phyloP scores from a whole-genome alignment of 2,113 vertebrate genomes.

The Gadus chalcogrammus region DNA sequence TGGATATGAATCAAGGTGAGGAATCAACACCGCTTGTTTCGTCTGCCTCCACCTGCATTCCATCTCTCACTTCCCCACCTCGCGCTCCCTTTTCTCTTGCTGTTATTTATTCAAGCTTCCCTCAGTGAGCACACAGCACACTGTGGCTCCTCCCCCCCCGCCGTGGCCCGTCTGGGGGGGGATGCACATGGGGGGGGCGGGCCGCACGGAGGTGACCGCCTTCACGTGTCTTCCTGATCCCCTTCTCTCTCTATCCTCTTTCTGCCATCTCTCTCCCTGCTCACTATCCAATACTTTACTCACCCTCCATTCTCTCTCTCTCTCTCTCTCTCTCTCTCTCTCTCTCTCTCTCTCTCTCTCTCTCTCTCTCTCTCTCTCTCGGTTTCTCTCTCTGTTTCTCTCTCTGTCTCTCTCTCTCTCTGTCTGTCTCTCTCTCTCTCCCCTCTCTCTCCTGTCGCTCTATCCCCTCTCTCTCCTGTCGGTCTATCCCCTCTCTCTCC shows the following conservation, averaged over 20 bases:
- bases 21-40: constrained; percentile 55
- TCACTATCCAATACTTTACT: too few species aligned
- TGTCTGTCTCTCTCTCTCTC: too few species aligned
- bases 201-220: neutral
- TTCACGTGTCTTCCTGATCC: too few species aligned
- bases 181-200: neutral
- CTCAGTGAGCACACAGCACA: constrained; percentile 53
- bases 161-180: constrained; percentile 44
- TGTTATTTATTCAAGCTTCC: constrained; percentile 67
- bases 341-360: neutral
- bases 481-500: too few species aligned
- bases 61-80: constrained; percentile 1
- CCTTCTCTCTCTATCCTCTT: neutral
- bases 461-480: too few species aligned
- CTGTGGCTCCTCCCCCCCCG: constrained; percentile 58
- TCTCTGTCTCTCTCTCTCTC: neutral
- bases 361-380: too few species aligned
- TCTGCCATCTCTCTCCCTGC: too few species aligned
- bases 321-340: neutral
- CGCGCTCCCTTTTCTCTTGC: neutral
- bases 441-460: too few species aligned
- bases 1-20: constrained; percentile 66
- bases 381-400: neutral
- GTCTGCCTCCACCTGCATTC: constrained; percentile 4
- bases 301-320: too few species aligned